Conservation (phyloP, 2,888 invertebrate species). For the Teinopalpus imperialis region DNA sequence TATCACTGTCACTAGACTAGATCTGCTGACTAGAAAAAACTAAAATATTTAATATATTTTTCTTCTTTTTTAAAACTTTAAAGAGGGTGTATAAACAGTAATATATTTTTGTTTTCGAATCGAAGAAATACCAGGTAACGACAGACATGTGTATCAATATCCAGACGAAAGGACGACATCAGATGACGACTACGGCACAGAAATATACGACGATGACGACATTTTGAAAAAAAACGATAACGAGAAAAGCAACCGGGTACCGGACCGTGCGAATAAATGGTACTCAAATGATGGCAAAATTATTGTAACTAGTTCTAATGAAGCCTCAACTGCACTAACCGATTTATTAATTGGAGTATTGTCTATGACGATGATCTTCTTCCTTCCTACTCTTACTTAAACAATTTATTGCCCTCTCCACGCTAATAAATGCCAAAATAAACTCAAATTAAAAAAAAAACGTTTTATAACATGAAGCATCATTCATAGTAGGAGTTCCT, state of each 20-base stretch:
- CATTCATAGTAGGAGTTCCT: too few species aligned
- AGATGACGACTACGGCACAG: constrained; percentile 71
- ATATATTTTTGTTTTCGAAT: too few species aligned
- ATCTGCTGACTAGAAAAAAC: too few species aligned
- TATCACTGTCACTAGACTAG: too few species aligned
- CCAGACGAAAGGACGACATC: constrained; percentile 62
- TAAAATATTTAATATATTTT: too few species aligned
- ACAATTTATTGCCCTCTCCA: constrained; percentile 24
- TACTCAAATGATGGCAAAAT: constrained; percentile 71
- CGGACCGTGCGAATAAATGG: constrained; percentile 77
- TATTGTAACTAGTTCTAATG: constrained; percentile 46
- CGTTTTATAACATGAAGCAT: too few species aligned
- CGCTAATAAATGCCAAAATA: constrained; percentile 7
- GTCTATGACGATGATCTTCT: constrained; percentile 42
- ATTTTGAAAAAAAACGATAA: constrained; percentile 44
- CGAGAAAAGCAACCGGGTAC: constrained; percentile 70
- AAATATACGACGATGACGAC: constrained; percentile 63
- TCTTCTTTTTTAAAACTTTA: too few species aligned
- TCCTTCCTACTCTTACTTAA: constrained; percentile 42
- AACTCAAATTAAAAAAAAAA: neutral
- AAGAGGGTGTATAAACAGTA: too few species aligned
- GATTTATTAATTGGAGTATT: constrained; percentile 34
- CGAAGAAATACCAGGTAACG: constrained; percentile 79
- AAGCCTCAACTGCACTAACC: constrained; percentile 37
- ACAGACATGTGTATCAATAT: constrained; percentile 69